Evolutionary conservation across 2,797 vertebrate species (phyloP).

Genomic region (Ispidina lecontei): DNA sequence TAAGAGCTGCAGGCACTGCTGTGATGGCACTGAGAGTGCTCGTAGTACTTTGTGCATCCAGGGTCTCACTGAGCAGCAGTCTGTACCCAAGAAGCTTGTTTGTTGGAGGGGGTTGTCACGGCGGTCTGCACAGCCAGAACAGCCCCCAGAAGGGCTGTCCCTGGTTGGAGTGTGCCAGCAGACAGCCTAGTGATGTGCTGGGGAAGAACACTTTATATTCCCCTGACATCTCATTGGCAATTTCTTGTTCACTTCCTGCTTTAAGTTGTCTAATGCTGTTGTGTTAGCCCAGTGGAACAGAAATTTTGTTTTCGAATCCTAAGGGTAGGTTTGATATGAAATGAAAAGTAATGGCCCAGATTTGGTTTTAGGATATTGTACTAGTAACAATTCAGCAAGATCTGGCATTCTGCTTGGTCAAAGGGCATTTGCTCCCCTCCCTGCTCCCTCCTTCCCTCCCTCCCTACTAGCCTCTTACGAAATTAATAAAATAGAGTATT

Average conservation of each 20-base stretch:
- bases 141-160: not conserved
- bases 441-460: not conserved
- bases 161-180: not conserved
- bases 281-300: not conserved
- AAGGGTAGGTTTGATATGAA: slow-evolving; percentile 18
- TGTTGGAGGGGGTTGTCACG: not conserved
- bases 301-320: slow-evolving; percentile 26
- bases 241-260: not conserved
- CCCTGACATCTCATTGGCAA: not conserved
- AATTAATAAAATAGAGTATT: slow-evolving; percentile 55
- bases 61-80: not conserved
- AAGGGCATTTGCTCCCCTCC: slow-evolving; percentile 37
- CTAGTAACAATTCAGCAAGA: slow-evolving; percentile 15
- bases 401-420: slow-evolving; percentile 40
- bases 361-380: slow-evolving; percentile 35
- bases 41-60: not conserved
- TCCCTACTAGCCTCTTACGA: slow-evolving; percentile 5
- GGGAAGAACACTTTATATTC: not conserved
- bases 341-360: not conserved
- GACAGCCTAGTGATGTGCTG: not conserved
- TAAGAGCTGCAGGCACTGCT: not conserved
- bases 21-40: not conserved
- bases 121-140: not conserved
- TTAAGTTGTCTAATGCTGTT: not conserved
- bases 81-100: not conserved